Evolutionary conservation across 2,797 vertebrate genomes (phyloP).

Genomic region (Steatocranus sp.): DNA sequence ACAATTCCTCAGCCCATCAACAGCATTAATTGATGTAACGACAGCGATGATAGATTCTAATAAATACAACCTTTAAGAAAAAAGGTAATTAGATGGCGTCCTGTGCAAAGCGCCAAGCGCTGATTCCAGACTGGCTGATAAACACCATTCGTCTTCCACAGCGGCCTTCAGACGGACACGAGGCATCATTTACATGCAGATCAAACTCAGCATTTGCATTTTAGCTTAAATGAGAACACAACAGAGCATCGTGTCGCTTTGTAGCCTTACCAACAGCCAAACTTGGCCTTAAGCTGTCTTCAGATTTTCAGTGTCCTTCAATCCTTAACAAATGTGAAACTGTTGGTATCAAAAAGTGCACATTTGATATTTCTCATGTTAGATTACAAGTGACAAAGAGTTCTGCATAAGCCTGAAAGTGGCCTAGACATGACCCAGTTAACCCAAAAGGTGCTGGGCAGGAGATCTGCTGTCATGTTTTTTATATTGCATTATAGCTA

Average conservation of each 20-base stretch:
- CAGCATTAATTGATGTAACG: conserved; percentile 93
- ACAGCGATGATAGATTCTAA: conserved; percentile 92
- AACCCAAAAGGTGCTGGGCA: background rate
- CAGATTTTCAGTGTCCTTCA: background rate
- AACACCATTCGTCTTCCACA: conserved; percentile 58
- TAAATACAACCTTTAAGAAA: conserved; percentile 82
- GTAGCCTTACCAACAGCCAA: background rate
- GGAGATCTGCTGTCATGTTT: background rate
- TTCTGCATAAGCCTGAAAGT: background rate
- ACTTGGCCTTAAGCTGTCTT: background rate
- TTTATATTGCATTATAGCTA: accelerated
- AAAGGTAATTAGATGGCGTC: conserved; percentile 66
- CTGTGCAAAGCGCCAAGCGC: background rate
- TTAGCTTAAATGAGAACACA: background rate
- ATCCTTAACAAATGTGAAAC: background rate
- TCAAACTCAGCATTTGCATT: conserved; percentile 32
- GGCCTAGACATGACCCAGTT: background rate
- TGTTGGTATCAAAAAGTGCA: background rate
- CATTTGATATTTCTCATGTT: background rate
- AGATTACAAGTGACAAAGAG: background rate
- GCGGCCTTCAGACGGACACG: background rate
- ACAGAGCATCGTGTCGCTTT: accelerated
- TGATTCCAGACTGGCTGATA: conserved; percentile 1
- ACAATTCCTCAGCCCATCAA: conserved; percentile 83
- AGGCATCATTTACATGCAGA: background rate